Evolutionary conservation across 92 coral and sea anemone species (phyloP).

Genomic region (Hydrozoanthus gracilis): DNA sequence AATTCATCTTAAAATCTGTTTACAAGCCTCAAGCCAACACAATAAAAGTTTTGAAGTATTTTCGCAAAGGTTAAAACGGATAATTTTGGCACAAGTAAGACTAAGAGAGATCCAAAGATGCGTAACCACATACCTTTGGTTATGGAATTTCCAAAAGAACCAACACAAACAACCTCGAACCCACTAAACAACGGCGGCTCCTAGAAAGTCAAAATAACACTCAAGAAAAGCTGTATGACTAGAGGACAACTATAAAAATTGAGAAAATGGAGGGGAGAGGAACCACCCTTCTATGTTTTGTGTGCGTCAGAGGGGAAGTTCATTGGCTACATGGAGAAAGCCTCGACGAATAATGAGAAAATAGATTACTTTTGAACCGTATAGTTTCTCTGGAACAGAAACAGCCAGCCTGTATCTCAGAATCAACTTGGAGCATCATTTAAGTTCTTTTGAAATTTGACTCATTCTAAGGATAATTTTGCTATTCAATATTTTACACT

Average conservation of each 20-base stretch:
- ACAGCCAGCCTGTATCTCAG: too few relatives aligned
- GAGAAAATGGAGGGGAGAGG: background rate
- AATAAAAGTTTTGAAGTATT: background rate
- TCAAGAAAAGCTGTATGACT: too few relatives aligned
- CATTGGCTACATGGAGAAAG: too few relatives aligned
- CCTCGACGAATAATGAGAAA: too few relatives aligned
- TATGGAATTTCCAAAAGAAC: conserved; percentile 69
- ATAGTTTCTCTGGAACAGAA: too few relatives aligned
- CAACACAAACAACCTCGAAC: conserved; percentile 67
- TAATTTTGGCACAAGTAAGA: background rate
- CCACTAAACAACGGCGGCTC: conserved; percentile 69
- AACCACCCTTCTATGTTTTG: background rate
- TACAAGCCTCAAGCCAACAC: too few relatives aligned
- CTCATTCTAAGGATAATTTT: too few relatives aligned
- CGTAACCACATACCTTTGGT: conserved; percentile 54
- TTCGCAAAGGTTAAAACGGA: background rate
- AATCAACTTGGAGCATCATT: too few relatives aligned
- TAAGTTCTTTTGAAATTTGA: too few relatives aligned
- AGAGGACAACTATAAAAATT: background rate
- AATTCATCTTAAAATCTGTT: background rate
- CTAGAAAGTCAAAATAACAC: conserved; percentile 27
- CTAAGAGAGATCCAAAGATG: background rate
- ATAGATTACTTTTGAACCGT: too few relatives aligned
- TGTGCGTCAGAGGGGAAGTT: too few relatives aligned
- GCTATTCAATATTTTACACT: too few relatives aligned